Base-by-base conservation (phyloP, 2,113 vertebrate genomes). In the Zosterops japonicus region DNA sequence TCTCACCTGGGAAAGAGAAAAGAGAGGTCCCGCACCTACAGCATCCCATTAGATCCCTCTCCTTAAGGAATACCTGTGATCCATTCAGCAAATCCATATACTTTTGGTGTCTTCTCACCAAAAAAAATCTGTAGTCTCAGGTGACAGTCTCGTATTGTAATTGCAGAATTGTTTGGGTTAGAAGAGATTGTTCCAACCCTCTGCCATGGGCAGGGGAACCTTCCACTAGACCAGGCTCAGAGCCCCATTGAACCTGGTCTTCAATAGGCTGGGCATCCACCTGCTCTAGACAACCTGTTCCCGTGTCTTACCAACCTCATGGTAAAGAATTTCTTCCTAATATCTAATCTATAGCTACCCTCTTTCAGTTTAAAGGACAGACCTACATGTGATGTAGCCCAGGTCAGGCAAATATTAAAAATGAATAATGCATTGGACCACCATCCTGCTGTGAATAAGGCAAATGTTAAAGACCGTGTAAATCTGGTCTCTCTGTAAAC, bases 141-240 rank as follows among this genome's bases (percentile, higher is more conserved):
- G 36, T 41, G 27, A 35, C 5, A 8, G 4, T 49, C 49, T 86
- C 0, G 1, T 47, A 49, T 14, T 1, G 1, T 27, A 60, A 44
- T 4, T 74, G 19, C 33, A 53, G 33, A 21, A 29, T 25, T 11
- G 4, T 53, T 59, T 89, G 77, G 12, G 13, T 46, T 39, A 28
- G 52, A 67, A 67, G 36, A 6, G 12, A 52, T 27, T 13, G 14
- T 74, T 67, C 24, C 36, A 67, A 8, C 23, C 4, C 33, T 50
- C 36, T 59, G 12, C 36, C 44, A 5, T 52, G 15, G 28, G 5
- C 14, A 72, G 12, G 12, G 22, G 12, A 4, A 24, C 10, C 44
- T 81, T 44, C 27, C 23, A 28, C 19, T 28, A 36, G 22, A 81
- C 6, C 27, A 44, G 14, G 23, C 27, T 39, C 68, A 59, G 33